Percentiles rank a stretch among this genome's conserved stretches.
Conservation (phyloP, 1,140 invertebrate genomes). For the Himalopsyche phryganea region DNA sequence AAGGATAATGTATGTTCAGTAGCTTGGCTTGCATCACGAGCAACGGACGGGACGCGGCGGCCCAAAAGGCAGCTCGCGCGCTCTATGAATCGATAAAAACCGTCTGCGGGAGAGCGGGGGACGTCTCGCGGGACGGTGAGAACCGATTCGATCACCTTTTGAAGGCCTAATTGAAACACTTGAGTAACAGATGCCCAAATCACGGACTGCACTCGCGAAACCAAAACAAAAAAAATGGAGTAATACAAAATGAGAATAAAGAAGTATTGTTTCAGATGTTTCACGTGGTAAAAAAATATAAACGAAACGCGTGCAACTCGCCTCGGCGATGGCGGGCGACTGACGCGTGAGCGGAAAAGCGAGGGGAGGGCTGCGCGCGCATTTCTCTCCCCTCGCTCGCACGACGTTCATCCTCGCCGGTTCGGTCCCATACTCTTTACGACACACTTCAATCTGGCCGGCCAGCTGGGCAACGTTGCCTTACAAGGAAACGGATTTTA, state of each 20-base stretch:
- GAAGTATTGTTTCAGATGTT: not conserved
- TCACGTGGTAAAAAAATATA: conserved; percentile 11
- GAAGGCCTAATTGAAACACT: not conserved
- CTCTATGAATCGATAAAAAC: conserved; percentile 37
- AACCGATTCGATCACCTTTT: not conserved
- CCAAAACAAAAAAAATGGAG: not conserved
- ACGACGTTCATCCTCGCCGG: not conserved
- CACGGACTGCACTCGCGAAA: not conserved
- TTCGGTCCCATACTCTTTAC: not conserved
- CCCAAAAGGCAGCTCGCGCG: conserved; percentile 11
- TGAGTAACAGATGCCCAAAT: not conserved
- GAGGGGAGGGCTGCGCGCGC: conserved; percentile 34
- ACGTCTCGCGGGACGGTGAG: not conserved
- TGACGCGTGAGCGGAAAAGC: not conserved
- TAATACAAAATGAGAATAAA: too few species aligned
- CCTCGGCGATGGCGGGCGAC: conserved; percentile 19
- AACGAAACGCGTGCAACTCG: conserved; percentile 33
- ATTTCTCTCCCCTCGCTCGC: conserved; percentile 16
- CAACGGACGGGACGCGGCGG: conserved; percentile 14
- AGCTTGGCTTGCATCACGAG: conserved; percentile 49
- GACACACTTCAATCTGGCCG: not conserved
- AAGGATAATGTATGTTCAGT: conserved; percentile 57
- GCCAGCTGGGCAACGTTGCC: not conserved
- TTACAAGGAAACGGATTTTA: conserved; percentile 21
- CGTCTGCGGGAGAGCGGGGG: conserved; percentile 1